phyloP scores from a whole-genome alignment of 2,113 vertebrate species.

The Fregetta grallaria region DNA sequence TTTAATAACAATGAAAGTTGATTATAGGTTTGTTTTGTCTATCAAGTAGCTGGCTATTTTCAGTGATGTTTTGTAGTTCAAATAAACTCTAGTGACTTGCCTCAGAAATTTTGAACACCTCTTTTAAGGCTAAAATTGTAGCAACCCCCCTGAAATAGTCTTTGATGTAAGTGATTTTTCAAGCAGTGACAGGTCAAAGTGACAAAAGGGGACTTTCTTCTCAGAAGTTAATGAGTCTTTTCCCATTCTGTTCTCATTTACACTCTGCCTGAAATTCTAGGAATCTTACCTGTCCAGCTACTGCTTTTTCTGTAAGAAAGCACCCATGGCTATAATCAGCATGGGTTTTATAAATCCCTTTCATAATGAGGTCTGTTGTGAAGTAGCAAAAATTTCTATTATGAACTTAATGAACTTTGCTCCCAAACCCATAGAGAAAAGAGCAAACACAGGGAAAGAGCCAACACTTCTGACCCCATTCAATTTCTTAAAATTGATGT shows the following conservation, averaged over 20 bases:
- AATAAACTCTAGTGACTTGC: neutral
- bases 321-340: slow-evolving; percentile 40
- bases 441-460: neutral
- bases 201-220: neutral
- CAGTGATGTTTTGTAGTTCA: neutral
- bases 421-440: neutral
- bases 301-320: neutral
- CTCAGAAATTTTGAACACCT: neutral
- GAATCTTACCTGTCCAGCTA: slow-evolving; percentile 20
- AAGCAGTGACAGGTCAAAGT: neutral
- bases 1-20: neutral
- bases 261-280: slow-evolving; percentile 24
- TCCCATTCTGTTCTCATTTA: slow-evolving; percentile 25
- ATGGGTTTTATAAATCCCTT: slow-evolving; percentile 52
- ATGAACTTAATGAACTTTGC: slow-evolving; percentile 20
- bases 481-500: neutral
- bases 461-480: neutral
- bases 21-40: slow-evolving; percentile 5
- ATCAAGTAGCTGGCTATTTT: neutral
- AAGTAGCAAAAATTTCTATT: slow-evolving; percentile 32
- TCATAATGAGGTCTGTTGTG: slow-evolving; percentile 42
- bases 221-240: neutral
- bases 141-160: neutral
- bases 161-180: slow-evolving; percentile 10
- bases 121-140: neutral